Percentiles rank a stretch among this genome's conserved stretches.
Conservation (phyloP, 1,140 invertebrate species). For the Drosophila kepulauana region DNA sequence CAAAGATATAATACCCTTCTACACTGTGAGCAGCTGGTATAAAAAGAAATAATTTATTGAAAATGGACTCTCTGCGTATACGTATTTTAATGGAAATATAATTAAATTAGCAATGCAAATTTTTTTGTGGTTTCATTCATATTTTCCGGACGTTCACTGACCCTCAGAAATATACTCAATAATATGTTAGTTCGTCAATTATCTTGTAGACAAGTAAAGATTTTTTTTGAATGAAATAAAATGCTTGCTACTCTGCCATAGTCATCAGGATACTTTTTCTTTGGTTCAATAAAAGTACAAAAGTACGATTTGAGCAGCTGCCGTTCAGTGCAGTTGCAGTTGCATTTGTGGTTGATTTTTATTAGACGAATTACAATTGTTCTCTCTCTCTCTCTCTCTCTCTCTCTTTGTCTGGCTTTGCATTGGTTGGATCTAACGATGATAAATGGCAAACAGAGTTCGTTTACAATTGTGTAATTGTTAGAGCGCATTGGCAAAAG, state of each 20-base stretch:
- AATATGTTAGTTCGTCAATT: neutral
- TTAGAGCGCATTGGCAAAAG: conserved; percentile 49
- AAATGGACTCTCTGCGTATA: neutral
- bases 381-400: neutral
- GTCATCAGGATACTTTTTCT: neutral
- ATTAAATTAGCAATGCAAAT: conserved; percentile 16
- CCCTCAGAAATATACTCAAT: neutral
- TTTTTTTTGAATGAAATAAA: conserved; percentile 33
- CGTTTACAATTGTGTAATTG: conserved; percentile 50
- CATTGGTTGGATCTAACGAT: conserved; percentile 38
- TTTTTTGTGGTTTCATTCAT: neutral
- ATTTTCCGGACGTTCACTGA: neutral
- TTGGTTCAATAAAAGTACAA: conserved; percentile 29
- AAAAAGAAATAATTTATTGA: conserved; percentile 1
- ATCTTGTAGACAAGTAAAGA: neutral
- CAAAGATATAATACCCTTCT: too few species aligned
- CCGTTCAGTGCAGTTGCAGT: conserved; percentile 20
- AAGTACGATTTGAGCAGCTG: conserved; percentile 24
- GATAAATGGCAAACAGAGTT: conserved; percentile 66
- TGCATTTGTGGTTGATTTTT: conserved; percentile 52
- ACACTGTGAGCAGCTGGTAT: neutral
- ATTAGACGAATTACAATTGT: conserved; percentile 56
- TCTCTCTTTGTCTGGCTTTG: neutral
- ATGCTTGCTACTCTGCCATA: conserved; percentile 3
- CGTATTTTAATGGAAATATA: conserved; percentile 14